Conservation (phyloP, 2,113 vertebrate species). For the Octodon degus region DNA sequence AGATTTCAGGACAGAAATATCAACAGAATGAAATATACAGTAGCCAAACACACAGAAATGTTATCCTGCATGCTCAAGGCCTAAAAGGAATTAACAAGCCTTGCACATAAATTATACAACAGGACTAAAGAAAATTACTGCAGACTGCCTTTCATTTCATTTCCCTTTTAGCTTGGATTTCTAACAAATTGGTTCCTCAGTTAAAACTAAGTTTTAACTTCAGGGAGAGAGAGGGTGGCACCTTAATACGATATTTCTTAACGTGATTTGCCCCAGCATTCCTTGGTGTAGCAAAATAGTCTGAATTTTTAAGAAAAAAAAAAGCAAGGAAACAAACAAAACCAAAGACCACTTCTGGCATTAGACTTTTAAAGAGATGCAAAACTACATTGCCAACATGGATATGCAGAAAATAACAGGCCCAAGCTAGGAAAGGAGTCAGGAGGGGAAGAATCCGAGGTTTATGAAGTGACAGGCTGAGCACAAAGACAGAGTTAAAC, state of each 20-base stretch:
- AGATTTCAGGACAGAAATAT: conserved; percentile 4
- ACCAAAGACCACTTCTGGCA: neutral
- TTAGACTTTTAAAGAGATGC: conserved; percentile 16
- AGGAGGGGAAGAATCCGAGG: neutral
- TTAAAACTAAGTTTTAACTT: conserved; percentile 68
- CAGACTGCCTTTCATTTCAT: conserved; percentile 64
- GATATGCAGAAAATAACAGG: neutral
- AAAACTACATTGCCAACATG: neutral
- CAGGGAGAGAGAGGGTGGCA: conserved; percentile 60
- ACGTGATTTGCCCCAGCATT: conserved; percentile 45
- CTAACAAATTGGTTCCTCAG: conserved; percentile 68
- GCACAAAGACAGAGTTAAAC: neutral
- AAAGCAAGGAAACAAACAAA: neutral
- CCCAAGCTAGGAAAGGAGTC: neutral
- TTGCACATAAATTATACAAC: conserved; percentile 71
- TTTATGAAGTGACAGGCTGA: neutral
- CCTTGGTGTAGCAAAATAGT: conserved; percentile 40
- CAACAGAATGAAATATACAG: conserved; percentile 10
- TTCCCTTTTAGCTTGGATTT: conserved; percentile 65
- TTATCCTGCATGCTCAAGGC: neutral
- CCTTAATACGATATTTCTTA: conserved; percentile 66
- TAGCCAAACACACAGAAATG: neutral
- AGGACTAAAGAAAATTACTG: conserved; percentile 73
- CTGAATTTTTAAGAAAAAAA: neutral
- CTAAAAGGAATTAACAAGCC: conserved; percentile 46